phyloP scores from a whole-genome alignment of 1,140 invertebrate species.

The Hylaeus volcanicus region DNA sequence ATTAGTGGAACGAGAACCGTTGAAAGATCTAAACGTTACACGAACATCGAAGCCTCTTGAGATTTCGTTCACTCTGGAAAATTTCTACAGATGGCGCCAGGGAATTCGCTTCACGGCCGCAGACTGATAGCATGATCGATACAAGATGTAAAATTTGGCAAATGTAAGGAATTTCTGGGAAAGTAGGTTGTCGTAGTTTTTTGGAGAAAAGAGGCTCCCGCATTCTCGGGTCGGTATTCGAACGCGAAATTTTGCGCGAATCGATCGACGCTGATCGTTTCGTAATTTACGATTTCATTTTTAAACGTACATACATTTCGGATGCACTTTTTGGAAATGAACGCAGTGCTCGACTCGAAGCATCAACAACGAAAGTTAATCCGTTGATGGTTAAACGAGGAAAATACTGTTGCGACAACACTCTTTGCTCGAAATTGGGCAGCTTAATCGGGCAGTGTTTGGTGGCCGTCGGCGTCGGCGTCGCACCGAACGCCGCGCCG shows the following conservation, averaged over 20 bases:
- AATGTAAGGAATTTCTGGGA: not conserved
- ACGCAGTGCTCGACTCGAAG: not conserved
- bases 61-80: slow-evolving; percentile 30
- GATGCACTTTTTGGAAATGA: not conserved
- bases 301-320: too few relatives aligned
- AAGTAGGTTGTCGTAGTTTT: not conserved
- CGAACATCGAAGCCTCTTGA: slow-evolving; percentile 20
- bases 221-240: too few relatives aligned
- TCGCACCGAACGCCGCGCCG: not conserved
- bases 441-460: not conserved
- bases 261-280: too few relatives aligned
- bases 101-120: slow-evolving; percentile 34
- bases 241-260: too few relatives aligned
- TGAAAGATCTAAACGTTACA: not conserved
- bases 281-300: too few relatives aligned
- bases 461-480: not conserved
- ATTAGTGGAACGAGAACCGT: too few relatives aligned
- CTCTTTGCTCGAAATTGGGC: not conserved
- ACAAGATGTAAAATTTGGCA: slow-evolving; percentile 33
- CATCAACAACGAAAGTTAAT: not conserved
- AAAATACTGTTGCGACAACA: not conserved
- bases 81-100: slow-evolving; percentile 58
- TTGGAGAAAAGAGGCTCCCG: not conserved
- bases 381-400: not conserved
- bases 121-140: slow-evolving; percentile 50